Evolutionary conservation across 2,797 vertebrate species (phyloP).

Genomic region (Anolis apletophallus): DNA sequence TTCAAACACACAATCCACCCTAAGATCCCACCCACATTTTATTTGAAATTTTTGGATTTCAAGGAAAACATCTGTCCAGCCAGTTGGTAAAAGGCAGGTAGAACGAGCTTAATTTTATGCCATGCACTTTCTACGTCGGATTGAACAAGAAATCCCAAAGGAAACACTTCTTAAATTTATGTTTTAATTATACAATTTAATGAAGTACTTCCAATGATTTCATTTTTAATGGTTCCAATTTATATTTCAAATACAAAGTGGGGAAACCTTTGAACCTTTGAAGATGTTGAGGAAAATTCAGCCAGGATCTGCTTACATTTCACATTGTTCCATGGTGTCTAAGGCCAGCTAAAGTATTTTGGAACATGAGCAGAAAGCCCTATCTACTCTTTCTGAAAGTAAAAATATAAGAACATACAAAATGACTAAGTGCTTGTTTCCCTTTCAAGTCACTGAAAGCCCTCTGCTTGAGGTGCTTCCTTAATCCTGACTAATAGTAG

Average conservation of each 20-base stretch:
- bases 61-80: conserved; percentile 16
- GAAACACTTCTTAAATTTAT: conserved; percentile 28
- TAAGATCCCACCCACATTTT: too few relatives aligned
- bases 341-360: too few relatives aligned
- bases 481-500: too few relatives aligned
- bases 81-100: background rate
- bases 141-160: background rate
- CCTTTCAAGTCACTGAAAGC: too few relatives aligned
- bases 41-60: conserved; percentile 2
- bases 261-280: conserved; percentile 1
- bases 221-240: conserved; percentile 21
- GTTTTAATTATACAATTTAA: conserved; percentile 38
- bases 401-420: too few relatives aligned
- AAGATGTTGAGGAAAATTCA: conserved; percentile 4
- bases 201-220: conserved; percentile 11
- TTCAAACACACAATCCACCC: too few relatives aligned
- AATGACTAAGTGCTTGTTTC: too few relatives aligned
- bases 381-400: too few relatives aligned
- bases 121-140: background rate
- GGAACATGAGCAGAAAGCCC: too few relatives aligned
- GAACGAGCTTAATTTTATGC: background rate
- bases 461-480: too few relatives aligned
- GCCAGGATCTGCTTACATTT: background rate
- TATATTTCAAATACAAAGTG: background rate
- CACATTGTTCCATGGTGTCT: background rate